A percentile compares a stretch with the other conserved stretches of the same genome.
These are phyloP conservation scores for Ceyx margarethae DNA, from an alignment of 2,113 vertebrate species.

Conservation along the genomic window DNA sequence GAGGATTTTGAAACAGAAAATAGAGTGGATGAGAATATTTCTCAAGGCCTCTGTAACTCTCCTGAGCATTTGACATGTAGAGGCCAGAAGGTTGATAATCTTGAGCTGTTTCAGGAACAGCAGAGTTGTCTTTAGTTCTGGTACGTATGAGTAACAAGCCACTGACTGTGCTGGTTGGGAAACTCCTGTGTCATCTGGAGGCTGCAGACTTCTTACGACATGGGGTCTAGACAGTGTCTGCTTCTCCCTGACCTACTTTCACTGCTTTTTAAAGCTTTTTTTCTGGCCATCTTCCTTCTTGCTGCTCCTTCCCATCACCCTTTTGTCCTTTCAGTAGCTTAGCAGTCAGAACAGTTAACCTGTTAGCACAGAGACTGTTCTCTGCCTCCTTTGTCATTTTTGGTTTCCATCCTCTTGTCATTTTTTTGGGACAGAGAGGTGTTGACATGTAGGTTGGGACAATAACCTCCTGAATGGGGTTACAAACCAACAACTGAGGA, in stretches of 20 bases:
- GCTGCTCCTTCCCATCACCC: not conserved
- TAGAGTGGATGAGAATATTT: not conserved
- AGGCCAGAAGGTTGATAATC: not conserved
- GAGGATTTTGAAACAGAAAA: not conserved
- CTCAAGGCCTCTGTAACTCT: not conserved
- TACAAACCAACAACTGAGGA: not conserved
- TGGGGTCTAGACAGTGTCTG: not conserved
- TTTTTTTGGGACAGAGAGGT: not conserved
- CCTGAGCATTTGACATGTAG: not conserved
- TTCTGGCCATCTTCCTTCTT: not conserved
- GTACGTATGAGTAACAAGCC: not conserved
- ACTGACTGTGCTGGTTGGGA: not conserved
- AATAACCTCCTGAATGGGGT: not conserved
- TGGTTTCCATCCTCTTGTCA: not conserved
- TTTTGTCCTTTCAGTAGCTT: not conserved
- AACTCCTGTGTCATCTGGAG: not conserved
- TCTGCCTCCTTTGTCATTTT: not conserved
- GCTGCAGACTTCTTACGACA: not conserved
- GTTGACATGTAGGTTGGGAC: not conserved
- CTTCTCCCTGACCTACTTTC: not conserved
- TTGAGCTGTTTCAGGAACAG: not conserved
- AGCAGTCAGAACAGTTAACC: not conserved
- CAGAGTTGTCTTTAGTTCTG: not conserved
- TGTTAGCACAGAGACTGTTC: not conserved
- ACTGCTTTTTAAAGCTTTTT: not conserved